Evolutionary conservation across 2,888 invertebrate species (phyloP), one percentile per base, ranked within the genome.

Genomic region (Herminia tarsipennalis): DNA sequence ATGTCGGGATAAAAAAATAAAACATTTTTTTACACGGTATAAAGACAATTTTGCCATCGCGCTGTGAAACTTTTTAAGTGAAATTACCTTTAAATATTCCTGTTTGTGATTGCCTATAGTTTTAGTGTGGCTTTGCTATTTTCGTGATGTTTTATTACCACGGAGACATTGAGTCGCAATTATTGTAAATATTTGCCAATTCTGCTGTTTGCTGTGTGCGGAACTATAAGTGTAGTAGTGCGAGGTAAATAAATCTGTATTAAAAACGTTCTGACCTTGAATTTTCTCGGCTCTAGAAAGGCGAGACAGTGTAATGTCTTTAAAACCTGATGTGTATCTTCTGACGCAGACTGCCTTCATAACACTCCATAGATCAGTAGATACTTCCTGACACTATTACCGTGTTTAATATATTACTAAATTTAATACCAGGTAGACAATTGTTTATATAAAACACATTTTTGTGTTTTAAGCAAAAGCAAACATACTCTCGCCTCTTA

Each of bases 101-200:
- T 36, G 47, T 50, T 55, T 43, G 33, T 45, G 50, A 44, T 42
- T 48, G 44, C 32, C 43, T 44, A 29, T 35, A 53, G 49, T 45
- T 44, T 51, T 10, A 22, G 37, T 58, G 57, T 48, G 50, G 43
- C 41, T 56, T 43, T 56, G 65, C 45, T 62, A 62, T 60, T 61
- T 56, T 47, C 64, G 76, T 76, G 68, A 80, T 76, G 74, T 69
- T 66, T 67, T 58, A 67, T 55, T 57, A 60, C 63, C 37, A 55
- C 51, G 57, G 43, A 49, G 51, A 58, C 48, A 57, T 48, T 59
- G 54, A 57, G 44, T 70, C 59, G 55, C 50, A 64, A 56, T 68
- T 64, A 53, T 70, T 70, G 65, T 73, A 70, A 74, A 70, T 69
- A 70, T 58, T 66, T 69, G 60, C 52, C 53, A 55, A 62, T 40